Evolutionary conservation across 2,113 vertebrate species (phyloP).

Genomic region (Tupaia tana): DNA sequence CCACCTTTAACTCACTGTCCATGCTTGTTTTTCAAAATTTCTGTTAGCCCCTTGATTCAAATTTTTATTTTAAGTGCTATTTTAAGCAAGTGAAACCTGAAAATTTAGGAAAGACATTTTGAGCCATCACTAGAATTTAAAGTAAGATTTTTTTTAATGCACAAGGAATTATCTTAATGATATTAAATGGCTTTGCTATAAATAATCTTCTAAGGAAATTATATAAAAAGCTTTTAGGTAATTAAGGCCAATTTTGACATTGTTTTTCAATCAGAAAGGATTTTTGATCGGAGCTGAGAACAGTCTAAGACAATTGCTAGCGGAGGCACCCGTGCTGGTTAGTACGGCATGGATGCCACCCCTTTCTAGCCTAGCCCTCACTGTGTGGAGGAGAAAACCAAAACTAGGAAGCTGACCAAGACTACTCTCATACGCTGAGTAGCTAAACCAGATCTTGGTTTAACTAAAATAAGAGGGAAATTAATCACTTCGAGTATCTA

Average conservation of each 20-base stretch:
- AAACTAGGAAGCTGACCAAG: not conserved
- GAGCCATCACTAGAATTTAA: conserved; percentile 46
- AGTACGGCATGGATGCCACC: no score
- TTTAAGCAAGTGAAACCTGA: conserved; percentile 51
- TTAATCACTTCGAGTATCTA: not conserved
- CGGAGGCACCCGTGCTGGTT: not conserved
- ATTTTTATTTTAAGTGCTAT: conserved; percentile 48
- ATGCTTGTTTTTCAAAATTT: conserved; percentile 52
- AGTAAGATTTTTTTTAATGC: conserved; percentile 27
- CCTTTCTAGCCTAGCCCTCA: not conserved
- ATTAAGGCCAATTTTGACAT: conserved; percentile 60
- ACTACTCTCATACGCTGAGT: not conserved
- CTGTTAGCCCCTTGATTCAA: not conserved
- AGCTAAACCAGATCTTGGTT: not conserved
- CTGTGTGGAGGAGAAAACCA: not conserved
- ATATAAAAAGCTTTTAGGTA: conserved; percentile 67
- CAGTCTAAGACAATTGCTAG: not conserved
- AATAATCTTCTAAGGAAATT: conserved; percentile 62
- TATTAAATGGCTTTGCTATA: conserved; percentile 70
- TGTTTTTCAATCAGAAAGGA: conserved; percentile 44
- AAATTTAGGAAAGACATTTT: conserved; percentile 65
- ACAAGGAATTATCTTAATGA: conserved; percentile 65
- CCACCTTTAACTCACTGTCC: not conserved
- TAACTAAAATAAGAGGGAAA: not conserved
- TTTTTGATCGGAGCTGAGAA: conserved; percentile 36